Percentiles rank a stretch among this genome's conserved stretches.
phyloP scores from a whole-genome alignment of 2,888 invertebrate species.

The Nomada fabriciana region DNA sequence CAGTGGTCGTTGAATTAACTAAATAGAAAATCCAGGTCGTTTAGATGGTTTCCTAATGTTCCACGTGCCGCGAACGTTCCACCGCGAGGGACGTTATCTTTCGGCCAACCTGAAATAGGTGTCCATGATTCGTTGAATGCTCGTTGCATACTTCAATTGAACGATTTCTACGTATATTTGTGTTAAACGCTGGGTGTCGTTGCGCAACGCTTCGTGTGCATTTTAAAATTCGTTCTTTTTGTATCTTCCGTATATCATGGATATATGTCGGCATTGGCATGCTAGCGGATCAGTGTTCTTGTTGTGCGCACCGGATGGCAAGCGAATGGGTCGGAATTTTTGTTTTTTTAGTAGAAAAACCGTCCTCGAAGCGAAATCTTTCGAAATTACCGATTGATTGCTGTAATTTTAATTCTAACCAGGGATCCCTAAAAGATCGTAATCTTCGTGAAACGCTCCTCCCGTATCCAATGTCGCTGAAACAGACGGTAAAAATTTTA shows the following conservation, averaged over 20 bases:
- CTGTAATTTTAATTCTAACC: too few species aligned
- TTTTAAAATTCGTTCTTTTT: neutral
- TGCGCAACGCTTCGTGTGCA: constrained; percentile 14
- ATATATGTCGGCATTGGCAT: neutral
- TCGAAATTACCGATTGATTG: too few species aligned
- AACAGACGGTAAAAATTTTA: constrained; percentile 4
- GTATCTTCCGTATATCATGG: neutral
- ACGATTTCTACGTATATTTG: too few species aligned
- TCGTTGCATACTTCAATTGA: neutral
- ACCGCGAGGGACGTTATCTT: neutral
- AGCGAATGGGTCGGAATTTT: neutral
- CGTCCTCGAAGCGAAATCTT: too few species aligned
- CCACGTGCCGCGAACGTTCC: constrained; percentile 17
- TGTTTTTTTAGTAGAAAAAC: neutral
- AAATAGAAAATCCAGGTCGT: constrained; percentile 62
- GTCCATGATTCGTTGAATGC: neutral
- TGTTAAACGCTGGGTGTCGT: neutral
- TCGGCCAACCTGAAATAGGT: neutral
- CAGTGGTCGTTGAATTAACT: constrained; percentile 58
- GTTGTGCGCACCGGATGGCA: neutral
- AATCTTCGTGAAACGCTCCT: neutral
- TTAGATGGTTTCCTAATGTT: constrained; percentile 67
- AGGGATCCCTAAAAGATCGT: neutral
- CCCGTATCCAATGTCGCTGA: too few species aligned
- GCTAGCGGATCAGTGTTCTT: neutral